Base-by-base conservation (phyloP, 2,797 vertebrate species). In the Centropyge bicolor region DNA sequence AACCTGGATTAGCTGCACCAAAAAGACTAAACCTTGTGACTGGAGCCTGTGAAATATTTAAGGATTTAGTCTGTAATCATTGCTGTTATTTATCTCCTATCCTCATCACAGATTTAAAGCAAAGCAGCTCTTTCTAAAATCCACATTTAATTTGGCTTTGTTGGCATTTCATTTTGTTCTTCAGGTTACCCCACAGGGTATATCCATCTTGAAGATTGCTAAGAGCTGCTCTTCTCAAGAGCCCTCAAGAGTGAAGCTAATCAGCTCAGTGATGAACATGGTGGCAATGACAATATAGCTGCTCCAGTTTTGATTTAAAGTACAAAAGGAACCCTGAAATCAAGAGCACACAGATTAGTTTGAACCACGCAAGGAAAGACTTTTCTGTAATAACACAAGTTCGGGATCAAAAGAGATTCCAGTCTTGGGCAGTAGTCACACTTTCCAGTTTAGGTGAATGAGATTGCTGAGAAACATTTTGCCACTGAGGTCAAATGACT, bases 1-100 rank as follows among this genome's bases (percentile, higher is more conserved):
- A 82, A 67, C 71, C 54, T 38, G 68, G 78, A 83, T 88, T 83
- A 81, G 40, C 60, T 43, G 46, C 51, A 76, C 48, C 43, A 75
- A 65, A 84, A 70, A 63, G 49, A 43, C 14, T 17, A 48, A 76
- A 77, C 40, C 52, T 51, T 48, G 3, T 71, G 69, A 61, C 17
- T 74, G 68, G 24, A 31, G 51, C 59, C 51, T 75, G 14, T 61
- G 35, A 86, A 52, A 67, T 72, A 55, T 64, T 49, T 31, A 60
- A 35, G 27, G 35, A 76, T 74, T 76, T 70, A 62, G 31, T 70
- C 52, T 81, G 17, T 70, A 73, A 52, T 84, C 36, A 74, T 1
- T 70, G 36, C 57, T 65, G 24, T 83, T 84, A 56, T 79, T 81
- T 74, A 64, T 24, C 31, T 31, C 59, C 45, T 38, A 17, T 51